phyloP scores from a whole-genome alignment of 2,113 vertebrate species.

The Larimichthys polyactis region DNA sequence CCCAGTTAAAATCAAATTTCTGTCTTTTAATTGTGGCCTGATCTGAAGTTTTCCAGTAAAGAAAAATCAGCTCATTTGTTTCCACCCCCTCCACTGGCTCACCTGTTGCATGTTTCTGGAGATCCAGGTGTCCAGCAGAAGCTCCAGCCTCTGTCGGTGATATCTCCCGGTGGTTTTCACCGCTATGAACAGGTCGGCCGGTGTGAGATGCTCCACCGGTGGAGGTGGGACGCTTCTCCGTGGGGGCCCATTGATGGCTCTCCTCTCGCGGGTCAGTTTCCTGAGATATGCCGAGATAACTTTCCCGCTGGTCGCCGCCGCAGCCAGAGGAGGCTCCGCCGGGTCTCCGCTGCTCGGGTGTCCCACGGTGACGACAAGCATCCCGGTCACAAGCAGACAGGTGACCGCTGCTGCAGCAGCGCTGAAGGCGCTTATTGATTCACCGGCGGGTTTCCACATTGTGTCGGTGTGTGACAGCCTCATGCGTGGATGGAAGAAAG shows the following conservation, averaged over 20 bases:
- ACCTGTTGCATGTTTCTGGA: conserved; percentile 90
- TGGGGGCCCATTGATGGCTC: conserved; percentile 61
- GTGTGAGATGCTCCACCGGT: conserved; percentile 82
- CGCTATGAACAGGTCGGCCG: conserved; percentile 90
- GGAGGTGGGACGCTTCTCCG: conserved; percentile 27
- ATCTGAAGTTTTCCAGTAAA: background rate
- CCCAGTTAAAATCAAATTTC: background rate
- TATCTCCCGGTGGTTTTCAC: conserved; percentile 93
- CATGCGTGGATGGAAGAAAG: background rate
- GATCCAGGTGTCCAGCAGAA: conserved; percentile 95
- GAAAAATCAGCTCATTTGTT: background rate
- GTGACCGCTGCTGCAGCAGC: conserved; percentile 79
- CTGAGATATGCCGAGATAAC: conserved; percentile 88
- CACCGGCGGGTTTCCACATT: conserved; percentile 86
- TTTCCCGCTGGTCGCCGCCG: background rate
- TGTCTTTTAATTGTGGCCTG: background rate
- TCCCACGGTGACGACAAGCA: conserved; percentile 47
- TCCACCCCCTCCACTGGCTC: background rate
- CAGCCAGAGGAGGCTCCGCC: background rate
- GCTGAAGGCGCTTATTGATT: conserved; percentile 71
- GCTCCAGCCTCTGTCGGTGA: conserved; percentile 89
- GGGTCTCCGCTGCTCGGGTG: conserved; percentile 33
- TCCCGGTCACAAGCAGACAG: conserved; percentile 83
- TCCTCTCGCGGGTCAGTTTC: conserved; percentile 84
- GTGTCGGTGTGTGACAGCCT: conserved; percentile 33